Evolutionary conservation across 2,888 invertebrate genomes (phyloP).

Genomic region (Polymixis flavicincta): DNA sequence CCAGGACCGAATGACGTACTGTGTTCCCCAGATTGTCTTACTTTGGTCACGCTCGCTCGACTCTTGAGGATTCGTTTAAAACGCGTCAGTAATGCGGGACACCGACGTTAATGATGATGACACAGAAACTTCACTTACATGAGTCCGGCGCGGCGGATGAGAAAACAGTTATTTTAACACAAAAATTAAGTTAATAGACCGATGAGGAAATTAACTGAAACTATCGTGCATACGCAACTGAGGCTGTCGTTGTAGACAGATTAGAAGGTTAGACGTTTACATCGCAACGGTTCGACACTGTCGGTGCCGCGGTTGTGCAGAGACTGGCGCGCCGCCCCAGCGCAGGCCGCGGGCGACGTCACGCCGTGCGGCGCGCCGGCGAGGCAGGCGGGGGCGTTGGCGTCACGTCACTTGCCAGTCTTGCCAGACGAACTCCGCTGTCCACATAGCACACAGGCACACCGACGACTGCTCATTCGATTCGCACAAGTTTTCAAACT

Average conservation of each 20-base stretch:
- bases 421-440: conserved; percentile 67
- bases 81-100: conserved; percentile 79
- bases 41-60: conserved; percentile 77
- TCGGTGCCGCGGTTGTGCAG: conserved; percentile 88
- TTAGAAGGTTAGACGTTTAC: conserved; percentile 87
- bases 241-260: conserved; percentile 89
- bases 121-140: conserved; percentile 87
- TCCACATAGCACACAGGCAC: conserved; percentile 63
- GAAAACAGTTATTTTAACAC: conserved; percentile 76
- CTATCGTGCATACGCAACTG: conserved; percentile 81
- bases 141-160: conserved; percentile 75
- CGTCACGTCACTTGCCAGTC: conserved; percentile 78
- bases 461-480: conserved; percentile 56
- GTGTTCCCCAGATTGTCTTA: conserved; percentile 72
- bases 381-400: conserved; percentile 79
- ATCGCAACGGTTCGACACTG: conserved; percentile 89
- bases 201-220: conserved; percentile 77
- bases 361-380: conserved; percentile 65
- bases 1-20: conserved; percentile 67
- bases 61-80: conserved; percentile 76
- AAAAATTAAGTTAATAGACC: conserved; percentile 81
- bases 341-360: conserved; percentile 63
- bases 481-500: conserved; percentile 72
- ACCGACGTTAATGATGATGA: conserved; percentile 80
- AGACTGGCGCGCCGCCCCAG: conserved; percentile 81